Evolutionary conservation across 1,140 invertebrate genomes (phyloP).

Genomic region (Caerostris extrusa): DNA sequence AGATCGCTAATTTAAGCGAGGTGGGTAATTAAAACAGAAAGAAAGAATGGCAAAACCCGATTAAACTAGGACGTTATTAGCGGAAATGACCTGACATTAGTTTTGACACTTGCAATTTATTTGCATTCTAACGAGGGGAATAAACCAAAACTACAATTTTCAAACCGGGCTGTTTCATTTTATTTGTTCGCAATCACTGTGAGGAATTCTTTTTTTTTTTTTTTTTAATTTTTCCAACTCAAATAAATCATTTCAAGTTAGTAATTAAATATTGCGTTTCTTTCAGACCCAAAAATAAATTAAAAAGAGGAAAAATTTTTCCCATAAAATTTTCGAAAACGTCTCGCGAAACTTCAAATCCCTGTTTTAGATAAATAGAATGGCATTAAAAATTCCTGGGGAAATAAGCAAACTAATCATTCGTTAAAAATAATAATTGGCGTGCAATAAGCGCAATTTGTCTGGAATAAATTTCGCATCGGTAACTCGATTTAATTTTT

Average conservation of each 20-base stretch:
- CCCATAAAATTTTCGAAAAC: background rate
- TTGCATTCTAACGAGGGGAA: background rate
- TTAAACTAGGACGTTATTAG: constrained; percentile 12
- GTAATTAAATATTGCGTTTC: constrained; percentile 5
- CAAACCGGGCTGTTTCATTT: background rate
- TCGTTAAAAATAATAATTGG: background rate
- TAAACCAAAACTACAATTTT: constrained; percentile 21
- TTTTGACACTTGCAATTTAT: constrained; percentile 55
- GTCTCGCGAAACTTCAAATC: background rate
- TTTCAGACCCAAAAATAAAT: background rate
- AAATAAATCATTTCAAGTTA: constrained; percentile 10
- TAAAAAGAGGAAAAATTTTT: background rate
- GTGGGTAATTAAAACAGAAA: constrained; percentile 46
- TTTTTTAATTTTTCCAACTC: background rate
- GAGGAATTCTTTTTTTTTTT: background rate
- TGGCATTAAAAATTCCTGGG: background rate
- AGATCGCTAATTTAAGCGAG: constrained; percentile 5
- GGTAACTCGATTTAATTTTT: background rate
- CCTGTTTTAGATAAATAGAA: background rate
- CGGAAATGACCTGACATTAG: constrained; percentile 60
- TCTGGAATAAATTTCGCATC: background rate
- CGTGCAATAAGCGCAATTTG: background rate
- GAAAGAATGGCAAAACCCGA: constrained; percentile 17
- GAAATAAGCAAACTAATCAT: background rate
- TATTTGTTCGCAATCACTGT: constrained; percentile 42